These are phyloP conservation scores for Phrynosoma blainvillii DNA, from an alignment of 2,113 vertebrate genomes.

Conservation along the genomic window DNA sequence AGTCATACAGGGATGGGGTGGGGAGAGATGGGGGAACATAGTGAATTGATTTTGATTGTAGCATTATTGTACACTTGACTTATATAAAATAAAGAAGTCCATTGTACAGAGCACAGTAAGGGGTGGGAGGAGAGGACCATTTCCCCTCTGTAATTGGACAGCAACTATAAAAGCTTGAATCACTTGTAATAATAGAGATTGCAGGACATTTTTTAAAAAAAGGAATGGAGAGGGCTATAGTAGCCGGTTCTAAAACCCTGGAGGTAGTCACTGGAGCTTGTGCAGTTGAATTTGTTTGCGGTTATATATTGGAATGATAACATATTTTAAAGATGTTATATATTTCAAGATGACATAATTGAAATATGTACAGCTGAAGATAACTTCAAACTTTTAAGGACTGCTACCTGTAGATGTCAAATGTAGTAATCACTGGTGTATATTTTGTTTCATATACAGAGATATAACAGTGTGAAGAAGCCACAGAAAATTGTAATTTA, in stretches of 20 bases:
- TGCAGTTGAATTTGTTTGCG: constrained; percentile 10
- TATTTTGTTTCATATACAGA: neutral
- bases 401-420: neutral
- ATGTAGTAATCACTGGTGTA: neutral
- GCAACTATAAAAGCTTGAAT: constrained; percentile 56
- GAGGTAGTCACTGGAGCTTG: neutral
- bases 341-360: neutral
- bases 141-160: constrained; percentile 58
- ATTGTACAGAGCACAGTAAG: constrained; percentile 61
- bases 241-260: neutral
- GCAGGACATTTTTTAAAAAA: constrained; percentile 18
- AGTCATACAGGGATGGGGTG: constrained; percentile 36
- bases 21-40: constrained; percentile 40
- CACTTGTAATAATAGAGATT: constrained; percentile 34
- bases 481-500: neutral
- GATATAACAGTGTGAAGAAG: neutral
- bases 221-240: constrained; percentile 39
- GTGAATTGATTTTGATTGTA: constrained; percentile 67
- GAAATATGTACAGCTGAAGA: neutral
- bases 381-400: neutral
- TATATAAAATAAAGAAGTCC: constrained; percentile 71
- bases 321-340: neutral
- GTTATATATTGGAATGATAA: neutral
- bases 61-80: constrained; percentile 61
- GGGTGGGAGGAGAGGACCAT: constrained; percentile 50